Conservation (phyloP, 2,113 vertebrate species). For the Proterorhinus semilunaris region DNA sequence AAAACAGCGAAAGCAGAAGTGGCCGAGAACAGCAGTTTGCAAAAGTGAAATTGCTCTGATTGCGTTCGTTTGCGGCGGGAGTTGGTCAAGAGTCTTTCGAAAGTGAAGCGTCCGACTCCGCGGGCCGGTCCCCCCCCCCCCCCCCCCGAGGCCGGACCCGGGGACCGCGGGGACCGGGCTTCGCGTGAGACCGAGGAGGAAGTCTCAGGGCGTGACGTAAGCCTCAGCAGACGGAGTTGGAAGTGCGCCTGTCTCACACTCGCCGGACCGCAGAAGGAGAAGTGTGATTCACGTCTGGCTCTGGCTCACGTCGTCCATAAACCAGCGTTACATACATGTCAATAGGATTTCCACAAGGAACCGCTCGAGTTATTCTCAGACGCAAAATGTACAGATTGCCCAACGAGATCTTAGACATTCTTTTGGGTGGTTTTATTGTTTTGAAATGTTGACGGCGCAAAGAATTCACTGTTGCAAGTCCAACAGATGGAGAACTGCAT, state of each 20-base stretch:
- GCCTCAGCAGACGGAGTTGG: neutral
- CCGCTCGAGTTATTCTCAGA: too few species aligned
- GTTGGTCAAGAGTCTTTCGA: slow-evolving; percentile 8
- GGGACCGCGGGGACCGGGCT: neutral
- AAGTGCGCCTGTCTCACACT: neutral
- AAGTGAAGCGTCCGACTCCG: neutral
- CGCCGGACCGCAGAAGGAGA: neutral
- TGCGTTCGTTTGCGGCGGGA: neutral
- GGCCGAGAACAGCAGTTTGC: neutral
- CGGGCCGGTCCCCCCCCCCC: too few species aligned
- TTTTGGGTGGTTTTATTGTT: too few species aligned
- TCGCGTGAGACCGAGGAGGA: slow-evolving; percentile 4
- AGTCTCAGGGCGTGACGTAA: neutral
- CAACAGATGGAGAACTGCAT: too few species aligned
- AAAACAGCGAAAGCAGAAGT: slow-evolving; percentile 2
- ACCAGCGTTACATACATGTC: neutral
- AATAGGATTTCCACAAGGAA: too few species aligned
- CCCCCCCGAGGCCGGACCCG: neutral
- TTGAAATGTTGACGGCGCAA: too few species aligned
- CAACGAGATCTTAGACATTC: neutral
- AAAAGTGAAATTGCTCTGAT: slow-evolving; percentile 7
- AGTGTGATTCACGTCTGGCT: neutral
- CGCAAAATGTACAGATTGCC: neutral
- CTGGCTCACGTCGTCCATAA: neutral
- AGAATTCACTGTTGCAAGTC: too few species aligned